Base-by-base conservation (phyloP, 2,797 vertebrate species). In the Crenuchus spilurus region DNA sequence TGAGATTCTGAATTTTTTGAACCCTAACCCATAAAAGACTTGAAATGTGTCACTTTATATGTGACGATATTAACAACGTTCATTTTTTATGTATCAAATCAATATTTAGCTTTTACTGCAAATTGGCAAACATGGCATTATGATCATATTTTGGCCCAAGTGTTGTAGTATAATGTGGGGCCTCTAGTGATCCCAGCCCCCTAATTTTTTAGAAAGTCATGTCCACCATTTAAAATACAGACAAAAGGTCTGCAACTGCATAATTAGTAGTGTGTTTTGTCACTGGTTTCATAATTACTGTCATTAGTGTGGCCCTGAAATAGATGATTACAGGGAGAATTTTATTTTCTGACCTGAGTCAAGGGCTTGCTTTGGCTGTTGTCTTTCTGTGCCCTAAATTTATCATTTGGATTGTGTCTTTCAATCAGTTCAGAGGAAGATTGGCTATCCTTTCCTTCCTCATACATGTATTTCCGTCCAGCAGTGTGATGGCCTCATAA, bases 341-440 rank as follows among this genome's bases (percentile, higher is more conserved):
- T 52, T 49, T 67, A 69, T 75, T 73, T 60, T 67, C 73, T 74
- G 70, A 78, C 69, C 75, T 44, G 57, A 64, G 39, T 8, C 8
- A n/a, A 46, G 37, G 39, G 51, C 75, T 68, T 31, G 39, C 46
- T 69, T 31, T 14, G 10, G 51, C 71, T 28, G 10, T 46, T 68
- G 57, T 72, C 28, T 48, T 18, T 11, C 10, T 58, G 35, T 80
- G 69, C 74, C 73, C 77, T 81, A 81, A 82, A 72, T 73, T n/a
- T n/a, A n/a, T n/a, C n/a, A n/a, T n/a, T n/a, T n/a, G n/a, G n/a
- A n/a, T n/a, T n/a, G n/a, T n/a, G n/a, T n/a, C n/a, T n/a, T n/a
- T n/a, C 3, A 78, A 72, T 84, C 80, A 80, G 78, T 81, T 80
- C 58, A 74, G 58, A 76, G 42, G 22, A 63, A 52, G 52, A 33